These are phyloP conservation scores for Macropus fuliginosus DNA, from an alignment of 2,797 vertebrate species.

Conservation along the genomic window DNA sequence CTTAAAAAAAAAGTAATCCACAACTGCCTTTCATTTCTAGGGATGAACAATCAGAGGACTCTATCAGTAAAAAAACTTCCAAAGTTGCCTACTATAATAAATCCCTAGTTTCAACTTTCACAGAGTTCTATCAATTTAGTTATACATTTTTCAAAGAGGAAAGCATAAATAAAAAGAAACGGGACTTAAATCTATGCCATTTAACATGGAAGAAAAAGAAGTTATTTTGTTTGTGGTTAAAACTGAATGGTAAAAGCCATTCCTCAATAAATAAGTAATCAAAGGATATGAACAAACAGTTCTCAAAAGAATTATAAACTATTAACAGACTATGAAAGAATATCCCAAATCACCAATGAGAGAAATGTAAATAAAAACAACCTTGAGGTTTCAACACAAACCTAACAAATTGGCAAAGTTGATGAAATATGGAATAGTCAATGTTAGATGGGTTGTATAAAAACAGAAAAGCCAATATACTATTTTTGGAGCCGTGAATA, in stretches of 20 bases:
- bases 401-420: neutral
- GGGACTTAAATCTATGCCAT: constrained; percentile 1
- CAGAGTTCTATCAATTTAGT: neutral
- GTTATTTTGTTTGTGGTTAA: neutral
- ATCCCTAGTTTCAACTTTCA: constrained; percentile 2
- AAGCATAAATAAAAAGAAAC: constrained; percentile 10
- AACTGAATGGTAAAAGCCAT: neutral
- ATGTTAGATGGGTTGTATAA: neutral
- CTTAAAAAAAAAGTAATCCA: neutral
- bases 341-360: neutral
- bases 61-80: neutral
- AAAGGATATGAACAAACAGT: neutral
- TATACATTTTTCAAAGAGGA: constrained; percentile 8
- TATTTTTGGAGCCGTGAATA: neutral
- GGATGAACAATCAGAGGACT: neutral
- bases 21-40: neutral
- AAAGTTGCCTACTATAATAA: neutral
- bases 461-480: neutral
- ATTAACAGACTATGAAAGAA: neutral
- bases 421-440: neutral
- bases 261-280: neutral
- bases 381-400: neutral
- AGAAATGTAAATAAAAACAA: neutral
- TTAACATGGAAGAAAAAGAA: constrained; percentile 9
- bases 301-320: neutral